A percentile compares a stretch with the other conserved stretches of the same genome.
Evolutionary conservation across 2,797 vertebrate species (phyloP).

Genomic region (Ispidina lecontei): DNA sequence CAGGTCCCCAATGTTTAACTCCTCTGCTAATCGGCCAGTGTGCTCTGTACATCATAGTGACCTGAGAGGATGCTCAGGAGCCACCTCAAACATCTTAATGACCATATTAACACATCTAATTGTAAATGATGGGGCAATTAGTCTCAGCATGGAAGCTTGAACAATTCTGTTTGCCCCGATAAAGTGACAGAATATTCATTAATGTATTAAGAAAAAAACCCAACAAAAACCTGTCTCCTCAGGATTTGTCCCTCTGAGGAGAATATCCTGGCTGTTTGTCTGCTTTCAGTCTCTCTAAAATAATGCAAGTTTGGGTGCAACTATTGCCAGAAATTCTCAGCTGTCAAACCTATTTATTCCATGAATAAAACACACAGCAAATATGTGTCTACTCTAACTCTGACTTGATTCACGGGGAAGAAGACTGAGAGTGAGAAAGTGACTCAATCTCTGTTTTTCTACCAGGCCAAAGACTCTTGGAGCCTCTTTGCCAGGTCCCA

Average conservation of each 20-base stretch:
- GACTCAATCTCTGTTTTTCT: background rate
- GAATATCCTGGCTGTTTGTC: background rate
- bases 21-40: background rate
- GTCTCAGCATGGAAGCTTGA: slow-evolving; percentile 17
- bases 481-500: background rate
- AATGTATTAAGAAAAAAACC: background rate
- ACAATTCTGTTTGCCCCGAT: slow-evolving; percentile 16
- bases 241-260: slow-evolving; percentile 1
- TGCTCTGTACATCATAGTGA: background rate
- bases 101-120: slow-evolving; percentile 28
- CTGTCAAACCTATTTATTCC: slow-evolving; percentile 21
- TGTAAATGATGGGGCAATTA: slow-evolving; percentile 44
- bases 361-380: background rate
- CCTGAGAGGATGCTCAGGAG: background rate
- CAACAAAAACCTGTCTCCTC: background rate
- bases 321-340: background rate
- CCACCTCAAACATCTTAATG: background rate
- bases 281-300: background rate
- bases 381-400: background rate
- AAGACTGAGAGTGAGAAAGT: background rate
- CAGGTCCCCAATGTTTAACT: background rate
- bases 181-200: slow-evolving; percentile 48
- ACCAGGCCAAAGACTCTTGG: background rate
- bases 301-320: background rate
- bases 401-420: background rate